Conservation (phyloP, 2,797 vertebrate genomes). For the Pagetopsis macropterus region DNA sequence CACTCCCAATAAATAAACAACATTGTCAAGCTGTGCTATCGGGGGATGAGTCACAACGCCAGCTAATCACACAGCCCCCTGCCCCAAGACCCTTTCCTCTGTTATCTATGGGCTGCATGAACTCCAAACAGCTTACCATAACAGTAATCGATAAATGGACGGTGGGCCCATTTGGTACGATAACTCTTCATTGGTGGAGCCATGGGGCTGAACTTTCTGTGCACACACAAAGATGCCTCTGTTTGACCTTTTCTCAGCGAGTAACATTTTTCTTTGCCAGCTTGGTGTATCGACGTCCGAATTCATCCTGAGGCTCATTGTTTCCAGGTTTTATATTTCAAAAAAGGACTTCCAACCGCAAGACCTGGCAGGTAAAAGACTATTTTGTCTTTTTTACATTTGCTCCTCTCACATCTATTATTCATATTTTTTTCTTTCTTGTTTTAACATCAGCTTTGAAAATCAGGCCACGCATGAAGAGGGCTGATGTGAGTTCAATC, state of each 20-base stretch:
- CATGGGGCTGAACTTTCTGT: slow-evolving; percentile 22
- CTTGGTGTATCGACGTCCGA: not conserved
- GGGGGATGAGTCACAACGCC: slow-evolving; percentile 72
- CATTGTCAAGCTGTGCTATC: slow-evolving; percentile 52
- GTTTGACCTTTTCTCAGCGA: slow-evolving; percentile 24
- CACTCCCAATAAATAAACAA: slow-evolving; percentile 76
- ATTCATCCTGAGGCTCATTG: not conserved
- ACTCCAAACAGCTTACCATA: slow-evolving; percentile 8
- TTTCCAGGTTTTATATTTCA: not conserved
- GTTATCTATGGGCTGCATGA: slow-evolving; percentile 38
- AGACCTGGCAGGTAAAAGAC: not conserved
- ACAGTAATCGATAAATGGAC: slow-evolving; percentile 36
- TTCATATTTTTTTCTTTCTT: too few relatives aligned
- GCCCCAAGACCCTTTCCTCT: slow-evolving; percentile 13
- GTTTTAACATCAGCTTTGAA: too few relatives aligned
- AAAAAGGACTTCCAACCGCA: not conserved
- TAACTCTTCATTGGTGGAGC: slow-evolving; percentile 9
- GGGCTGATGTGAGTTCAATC: not conserved
- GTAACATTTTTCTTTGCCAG: slow-evolving; percentile 1
- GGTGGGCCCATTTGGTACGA: slow-evolving; percentile 7
- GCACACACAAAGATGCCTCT: slow-evolving; percentile 1
- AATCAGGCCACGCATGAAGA: not conserved
- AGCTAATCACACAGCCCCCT: slow-evolving; percentile 41
- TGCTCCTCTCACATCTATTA: not conserved
- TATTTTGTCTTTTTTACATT: not conserved